phyloP scores from a whole-genome alignment of 2,797 vertebrate genomes.

The Gallirallus australis region DNA sequence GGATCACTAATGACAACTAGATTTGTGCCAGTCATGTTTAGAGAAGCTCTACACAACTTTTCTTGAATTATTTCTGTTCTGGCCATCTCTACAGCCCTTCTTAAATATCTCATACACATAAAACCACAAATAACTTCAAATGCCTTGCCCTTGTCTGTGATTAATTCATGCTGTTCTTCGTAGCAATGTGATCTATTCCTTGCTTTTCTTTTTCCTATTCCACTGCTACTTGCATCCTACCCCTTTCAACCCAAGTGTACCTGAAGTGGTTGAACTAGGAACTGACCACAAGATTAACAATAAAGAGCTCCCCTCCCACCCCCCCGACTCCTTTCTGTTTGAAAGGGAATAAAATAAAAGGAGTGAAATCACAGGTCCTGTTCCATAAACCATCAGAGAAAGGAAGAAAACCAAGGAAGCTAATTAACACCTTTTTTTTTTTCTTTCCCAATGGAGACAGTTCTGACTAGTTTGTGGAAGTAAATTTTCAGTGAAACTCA shows the following conservation, averaged over 20 bases:
- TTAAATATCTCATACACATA: not conserved
- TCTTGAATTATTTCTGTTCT: not conserved
- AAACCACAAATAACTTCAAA: not conserved
- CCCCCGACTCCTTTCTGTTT: not conserved
- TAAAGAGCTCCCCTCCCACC: not conserved
- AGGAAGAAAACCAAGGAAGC: not conserved
- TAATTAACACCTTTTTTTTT: not conserved
- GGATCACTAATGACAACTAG: constrained; percentile 77
- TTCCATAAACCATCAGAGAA: not conserved
- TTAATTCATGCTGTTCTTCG: not conserved
- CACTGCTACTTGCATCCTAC: not conserved
- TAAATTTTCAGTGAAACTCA: not conserved
- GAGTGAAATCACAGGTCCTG: not conserved
- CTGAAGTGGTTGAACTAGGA: not conserved
- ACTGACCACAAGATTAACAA: not conserved
- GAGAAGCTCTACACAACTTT: constrained; percentile 84
- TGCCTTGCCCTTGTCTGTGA: not conserved
- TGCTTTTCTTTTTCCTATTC: not conserved
- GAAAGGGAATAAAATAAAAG: not conserved
- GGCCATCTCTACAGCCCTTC: not conserved
- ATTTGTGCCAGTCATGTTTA: constrained; percentile 83
- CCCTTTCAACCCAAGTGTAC: not conserved
- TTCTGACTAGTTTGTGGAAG: not conserved
- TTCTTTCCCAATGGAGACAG: not conserved
- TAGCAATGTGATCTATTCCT: not conserved